Conservation (phyloP, 2,113 vertebrate species). For the Nothocercus julius region DNA sequence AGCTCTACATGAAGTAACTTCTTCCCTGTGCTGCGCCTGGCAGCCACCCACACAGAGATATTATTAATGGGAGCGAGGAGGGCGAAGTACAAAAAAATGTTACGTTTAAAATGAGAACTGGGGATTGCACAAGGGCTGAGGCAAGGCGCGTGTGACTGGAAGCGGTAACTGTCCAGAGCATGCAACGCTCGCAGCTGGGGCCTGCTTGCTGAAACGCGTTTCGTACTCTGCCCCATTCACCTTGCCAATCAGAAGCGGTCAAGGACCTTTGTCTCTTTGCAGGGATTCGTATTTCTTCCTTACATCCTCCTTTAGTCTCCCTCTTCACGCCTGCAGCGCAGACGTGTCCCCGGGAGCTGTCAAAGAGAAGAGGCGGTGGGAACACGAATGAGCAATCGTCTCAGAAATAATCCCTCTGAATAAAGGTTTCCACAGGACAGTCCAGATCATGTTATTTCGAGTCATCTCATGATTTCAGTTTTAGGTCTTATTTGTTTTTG, state of each 20-base stretch:
- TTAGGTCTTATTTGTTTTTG: slow-evolving; percentile 54
- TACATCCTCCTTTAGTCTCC: background rate
- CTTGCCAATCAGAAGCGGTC: background rate
- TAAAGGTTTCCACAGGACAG: slow-evolving; percentile 26
- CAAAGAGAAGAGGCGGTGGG: background rate
- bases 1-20: slow-evolving; percentile 34
- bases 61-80: slow-evolving; percentile 44
- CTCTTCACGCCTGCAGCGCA: background rate
- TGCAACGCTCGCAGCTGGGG: background rate
- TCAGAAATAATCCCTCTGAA: slow-evolving; percentile 30
- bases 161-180: slow-evolving; percentile 11
- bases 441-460: slow-evolving; percentile 33
- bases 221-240: background rate
- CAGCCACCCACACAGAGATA: slow-evolving; percentile 33
- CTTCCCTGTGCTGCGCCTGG: slow-evolving; percentile 31
- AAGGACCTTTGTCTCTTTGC: background rate
- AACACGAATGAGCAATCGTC: background rate
- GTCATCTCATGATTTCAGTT: slow-evolving; percentile 34
- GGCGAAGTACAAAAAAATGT: slow-evolving; percentile 44
- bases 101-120: slow-evolving; percentile 56
- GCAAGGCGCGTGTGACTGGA: slow-evolving; percentile 47
- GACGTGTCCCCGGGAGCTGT: background rate
- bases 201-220: background rate
- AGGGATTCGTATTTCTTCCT: background rate
- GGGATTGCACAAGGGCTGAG: slow-evolving; percentile 50